Evolutionary conservation across 1,140 invertebrate genomes (phyloP).

Genomic region (Zelostemma sp.): DNA sequence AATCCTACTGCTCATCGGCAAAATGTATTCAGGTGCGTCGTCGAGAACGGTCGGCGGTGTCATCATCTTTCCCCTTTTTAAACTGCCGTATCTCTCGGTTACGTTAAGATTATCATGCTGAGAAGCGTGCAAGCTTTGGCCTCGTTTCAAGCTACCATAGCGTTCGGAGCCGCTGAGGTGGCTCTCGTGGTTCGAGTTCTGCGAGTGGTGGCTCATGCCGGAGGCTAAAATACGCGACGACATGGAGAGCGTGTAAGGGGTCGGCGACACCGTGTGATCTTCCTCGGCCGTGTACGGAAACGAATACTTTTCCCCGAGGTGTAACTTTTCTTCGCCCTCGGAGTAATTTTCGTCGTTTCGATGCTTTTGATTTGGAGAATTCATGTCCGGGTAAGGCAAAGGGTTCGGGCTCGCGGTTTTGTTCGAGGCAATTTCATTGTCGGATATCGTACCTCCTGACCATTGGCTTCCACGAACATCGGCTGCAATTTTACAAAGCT

Average conservation of each 20-base stretch:
- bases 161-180: constrained; percentile 65
- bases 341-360: constrained; percentile 77
- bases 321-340: constrained; percentile 78
- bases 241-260: constrained; percentile 69
- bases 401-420: constrained; percentile 80
- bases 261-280: constrained; percentile 69
- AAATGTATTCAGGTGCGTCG: constrained; percentile 63
- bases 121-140: constrained; percentile 62
- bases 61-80: constrained; percentile 63
- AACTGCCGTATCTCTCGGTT: constrained; percentile 63
- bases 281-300: constrained; percentile 80
- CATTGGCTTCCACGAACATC: constrained; percentile 77
- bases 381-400: constrained; percentile 78
- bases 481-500: constrained; percentile 51
- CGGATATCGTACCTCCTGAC: constrained; percentile 83
- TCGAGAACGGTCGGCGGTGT: constrained; percentile 54
- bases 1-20: constrained; percentile 66
- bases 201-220: constrained; percentile 70
- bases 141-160: constrained; percentile 65
- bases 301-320: constrained; percentile 81
- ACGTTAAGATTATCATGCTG: constrained; percentile 63
- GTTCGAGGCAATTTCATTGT: constrained; percentile 77
- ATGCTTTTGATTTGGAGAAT: constrained; percentile 70
- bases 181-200: constrained; percentile 69
- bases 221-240: constrained; percentile 65